Conservation (phyloP, 2,797 vertebrate genomes). For the Knipowitschia caucasica region DNA sequence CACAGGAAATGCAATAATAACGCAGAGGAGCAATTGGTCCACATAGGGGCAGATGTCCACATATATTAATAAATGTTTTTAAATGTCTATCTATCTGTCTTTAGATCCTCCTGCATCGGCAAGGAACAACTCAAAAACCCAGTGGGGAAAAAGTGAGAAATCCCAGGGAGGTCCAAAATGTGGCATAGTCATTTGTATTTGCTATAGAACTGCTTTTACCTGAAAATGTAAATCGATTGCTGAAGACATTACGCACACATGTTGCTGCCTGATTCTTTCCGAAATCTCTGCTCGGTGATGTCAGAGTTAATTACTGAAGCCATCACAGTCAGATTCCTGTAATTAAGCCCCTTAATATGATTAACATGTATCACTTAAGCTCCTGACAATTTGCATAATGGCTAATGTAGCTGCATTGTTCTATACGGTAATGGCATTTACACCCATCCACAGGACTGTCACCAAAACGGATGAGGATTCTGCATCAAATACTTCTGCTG, state of each 20-base stretch:
- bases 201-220: too few species aligned
- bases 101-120: too few species aligned
- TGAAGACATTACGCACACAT: neutral
- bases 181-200: too few species aligned
- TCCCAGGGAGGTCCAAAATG: too few species aligned
- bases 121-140: too few species aligned
- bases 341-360: slow-evolving; percentile 99
- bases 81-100: too few species aligned
- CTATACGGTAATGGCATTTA: slow-evolving; percentile 69
- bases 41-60: too few species aligned
- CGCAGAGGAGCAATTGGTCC: too few species aligned
- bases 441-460: slow-evolving; percentile 50
- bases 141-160: too few species aligned
- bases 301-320: slow-evolving; percentile 96
- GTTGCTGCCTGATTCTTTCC: neutral
- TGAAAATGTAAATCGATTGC: too few species aligned
- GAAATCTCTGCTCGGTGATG: slow-evolving; percentile 78
- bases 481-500: slow-evolving; percentile 17
- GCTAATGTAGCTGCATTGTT: slow-evolving; percentile 92
- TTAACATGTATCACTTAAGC: slow-evolving; percentile 95
- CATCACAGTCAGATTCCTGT: slow-evolving; percentile 93
- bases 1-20: too few species aligned
- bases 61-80: too few species aligned
- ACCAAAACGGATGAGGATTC: slow-evolving; percentile 45
- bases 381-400: slow-evolving; percentile 98